Evolutionary conservation across 2,113 vertebrate genomes (phyloP).

Genomic region (Pheucticus melanocephalus): DNA sequence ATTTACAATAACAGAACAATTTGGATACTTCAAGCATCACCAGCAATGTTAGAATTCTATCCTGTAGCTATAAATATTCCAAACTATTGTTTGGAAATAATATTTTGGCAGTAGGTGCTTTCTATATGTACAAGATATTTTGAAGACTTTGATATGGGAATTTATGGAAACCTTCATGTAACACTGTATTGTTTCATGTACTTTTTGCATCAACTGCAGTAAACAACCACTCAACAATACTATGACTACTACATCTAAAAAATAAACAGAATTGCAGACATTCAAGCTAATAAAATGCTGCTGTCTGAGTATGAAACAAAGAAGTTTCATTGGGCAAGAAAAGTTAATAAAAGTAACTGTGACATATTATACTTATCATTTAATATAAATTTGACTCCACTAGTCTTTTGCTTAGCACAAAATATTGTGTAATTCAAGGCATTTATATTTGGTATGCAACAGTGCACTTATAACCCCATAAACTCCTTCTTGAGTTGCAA

Average conservation of each 20-base stretch:
- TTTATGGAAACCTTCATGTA: not conserved
- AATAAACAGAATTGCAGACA: not conserved
- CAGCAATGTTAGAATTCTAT: not conserved
- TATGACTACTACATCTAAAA: not conserved
- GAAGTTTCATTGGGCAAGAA: not conserved
- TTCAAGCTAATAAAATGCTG: not conserved
- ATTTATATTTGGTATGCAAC: slow-evolving; percentile 34
- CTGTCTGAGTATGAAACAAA: not conserved
- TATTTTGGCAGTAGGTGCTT: slow-evolving; percentile 36
- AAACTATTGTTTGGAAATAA: slow-evolving; percentile 5
- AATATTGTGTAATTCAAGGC: slow-evolving; percentile 8
- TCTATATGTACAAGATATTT: slow-evolving; percentile 15
- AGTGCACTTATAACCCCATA: slow-evolving; percentile 44
- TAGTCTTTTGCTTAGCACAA: slow-evolving; percentile 24
- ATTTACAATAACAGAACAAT: slow-evolving; percentile 53
- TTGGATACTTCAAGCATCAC: not conserved
- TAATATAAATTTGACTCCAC: slow-evolving; percentile 14
- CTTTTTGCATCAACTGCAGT: not conserved
- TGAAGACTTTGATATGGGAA: not conserved
- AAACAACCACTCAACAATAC: not conserved
- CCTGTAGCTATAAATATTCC: not conserved
- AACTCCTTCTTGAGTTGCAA: slow-evolving; percentile 16
- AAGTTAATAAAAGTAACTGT: not conserved
- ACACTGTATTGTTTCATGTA: not conserved
- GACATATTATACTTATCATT: not conserved